Evolutionary conservation across 2,797 vertebrate species (phyloP).

Genomic region (Gouania willdenowi): DNA sequence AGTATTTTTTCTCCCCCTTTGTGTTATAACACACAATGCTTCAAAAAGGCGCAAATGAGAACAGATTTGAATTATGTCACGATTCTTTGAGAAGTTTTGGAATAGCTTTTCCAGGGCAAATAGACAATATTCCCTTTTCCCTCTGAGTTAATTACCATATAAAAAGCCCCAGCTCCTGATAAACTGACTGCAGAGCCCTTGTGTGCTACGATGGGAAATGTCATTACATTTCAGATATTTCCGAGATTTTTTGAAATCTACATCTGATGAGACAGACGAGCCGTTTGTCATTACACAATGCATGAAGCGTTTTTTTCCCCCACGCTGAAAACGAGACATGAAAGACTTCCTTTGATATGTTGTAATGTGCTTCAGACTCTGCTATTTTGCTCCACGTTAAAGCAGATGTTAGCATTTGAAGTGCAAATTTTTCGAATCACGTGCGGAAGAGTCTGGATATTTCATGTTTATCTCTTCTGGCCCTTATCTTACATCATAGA

Average conservation of each 20-base stretch:
- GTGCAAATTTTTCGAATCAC: slow-evolving; percentile 52
- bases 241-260: slow-evolving; percentile 61
- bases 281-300: slow-evolving; percentile 53
- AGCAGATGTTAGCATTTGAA: slow-evolving; percentile 55
- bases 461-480: slow-evolving; percentile 36
- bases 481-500: slow-evolving; percentile 29
- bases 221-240: slow-evolving; percentile 59
- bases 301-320: slow-evolving; percentile 25
- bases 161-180: slow-evolving; percentile 55
- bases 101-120: slow-evolving; percentile 57
- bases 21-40: slow-evolving; percentile 39
- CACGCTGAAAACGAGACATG: slow-evolving; percentile 47
- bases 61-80: slow-evolving; percentile 39
- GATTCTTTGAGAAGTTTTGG: slow-evolving; percentile 44
- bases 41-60: slow-evolving; percentile 36
- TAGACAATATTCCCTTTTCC: slow-evolving; percentile 58
- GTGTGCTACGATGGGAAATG: slow-evolving; percentile 66
- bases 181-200: slow-evolving; percentile 54
- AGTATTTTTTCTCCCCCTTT: slow-evolving; percentile 29
- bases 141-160: slow-evolving; percentile 70
- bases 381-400: slow-evolving; percentile 46
- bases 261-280: slow-evolving; percentile 57
- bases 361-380: slow-evolving; percentile 41
- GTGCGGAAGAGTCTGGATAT: slow-evolving; percentile 28
- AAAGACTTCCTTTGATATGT: slow-evolving; percentile 55